phyloP scores from a whole-genome alignment of 2,113 vertebrate species.

The Ammodytes dubius region DNA sequence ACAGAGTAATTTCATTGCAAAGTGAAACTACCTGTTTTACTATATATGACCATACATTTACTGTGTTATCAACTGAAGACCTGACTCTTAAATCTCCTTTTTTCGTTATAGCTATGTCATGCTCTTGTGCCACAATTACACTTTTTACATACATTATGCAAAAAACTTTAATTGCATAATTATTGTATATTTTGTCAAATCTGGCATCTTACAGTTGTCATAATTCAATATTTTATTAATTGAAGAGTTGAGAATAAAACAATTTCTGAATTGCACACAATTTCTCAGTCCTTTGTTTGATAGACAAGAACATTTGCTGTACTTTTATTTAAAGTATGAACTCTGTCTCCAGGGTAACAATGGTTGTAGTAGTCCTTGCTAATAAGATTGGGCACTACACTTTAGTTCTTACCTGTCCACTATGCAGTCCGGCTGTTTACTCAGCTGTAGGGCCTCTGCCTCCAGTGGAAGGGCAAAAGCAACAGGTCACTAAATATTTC shows the following conservation, averaged over 20 bases:
- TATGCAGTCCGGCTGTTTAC: constrained; percentile 79
- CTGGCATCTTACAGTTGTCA: not conserved
- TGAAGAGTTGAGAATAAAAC: not conserved
- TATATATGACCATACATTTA: too few species aligned
- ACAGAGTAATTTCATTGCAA: too few species aligned
- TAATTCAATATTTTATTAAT: constrained; percentile 7
- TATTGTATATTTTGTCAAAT: not conserved
- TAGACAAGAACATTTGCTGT: not conserved
- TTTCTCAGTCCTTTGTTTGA: not conserved
- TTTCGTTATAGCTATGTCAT: not conserved
- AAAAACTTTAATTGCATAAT: not conserved
- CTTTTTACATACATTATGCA: not conserved
- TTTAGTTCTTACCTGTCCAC: constrained; percentile 78
- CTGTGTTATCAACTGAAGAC: not conserved
- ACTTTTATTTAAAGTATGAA: constrained; percentile 1
- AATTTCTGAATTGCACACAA: not conserved
- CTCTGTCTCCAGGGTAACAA: constrained; percentile 20
- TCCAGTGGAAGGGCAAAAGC: constrained; percentile 81
- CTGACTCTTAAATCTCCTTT: not conserved
- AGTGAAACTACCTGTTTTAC: too few species aligned
- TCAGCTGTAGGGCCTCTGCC: constrained; percentile 85
- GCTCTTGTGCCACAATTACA: not conserved
- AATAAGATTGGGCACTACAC: constrained; percentile 10
- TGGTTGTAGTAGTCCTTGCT: constrained; percentile 53
- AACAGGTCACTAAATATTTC: constrained; percentile 87